Base-by-base conservation (phyloP, 1,140 invertebrate genomes). In the Sarcophaga peregrina region DNA sequence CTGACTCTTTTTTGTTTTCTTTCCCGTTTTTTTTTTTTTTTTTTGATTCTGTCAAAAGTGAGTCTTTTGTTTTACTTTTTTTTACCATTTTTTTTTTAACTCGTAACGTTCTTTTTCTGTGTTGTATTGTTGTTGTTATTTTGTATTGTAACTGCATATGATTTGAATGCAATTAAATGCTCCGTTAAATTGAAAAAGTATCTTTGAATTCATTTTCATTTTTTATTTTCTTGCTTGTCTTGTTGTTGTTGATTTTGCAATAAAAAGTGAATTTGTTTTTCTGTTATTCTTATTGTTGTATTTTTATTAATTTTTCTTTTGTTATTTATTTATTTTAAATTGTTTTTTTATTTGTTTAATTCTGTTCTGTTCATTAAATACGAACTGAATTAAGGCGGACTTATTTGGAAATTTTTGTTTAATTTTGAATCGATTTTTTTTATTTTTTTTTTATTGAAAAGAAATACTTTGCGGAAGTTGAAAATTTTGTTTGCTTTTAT, bases 171-270 rank as follows among this genome's bases (percentile, higher is more conserved):
- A 58, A 58, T 58, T 58, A 58, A 58, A 58, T 58, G 54, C 54
- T 58, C 54, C 54, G 54, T 58, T 58, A 58, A 58, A 58, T 58
- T 58, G 54, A 58, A 58, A 58, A 58, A 37, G n/a, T 58, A 58
- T n/a, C 10, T 13, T 37, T 37, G 25, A 37, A 37, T 37, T 4
- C 1, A 1, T 2, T 37, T 37, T 37, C 4, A 1, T 2, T 37
- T 37, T 37, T 37, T 4, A 37, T 37, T 58, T 58, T 58, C 15
- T 58, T 15, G 11, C 7, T 58, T 58, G 13, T 58, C 15, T 37
- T 37, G 25, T 37, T 37, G 25, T 37, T 37, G 25, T 37, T 58
- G 54, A 58, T 58, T 58, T 58, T 58, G 54, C 54, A 58, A 58
- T 58, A 58, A 37, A 37, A 37, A 37, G 25, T 37, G 25, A 37